Base-by-base conservation (phyloP, 2,888 invertebrate genomes). In the Drosophila mercatorum region DNA sequence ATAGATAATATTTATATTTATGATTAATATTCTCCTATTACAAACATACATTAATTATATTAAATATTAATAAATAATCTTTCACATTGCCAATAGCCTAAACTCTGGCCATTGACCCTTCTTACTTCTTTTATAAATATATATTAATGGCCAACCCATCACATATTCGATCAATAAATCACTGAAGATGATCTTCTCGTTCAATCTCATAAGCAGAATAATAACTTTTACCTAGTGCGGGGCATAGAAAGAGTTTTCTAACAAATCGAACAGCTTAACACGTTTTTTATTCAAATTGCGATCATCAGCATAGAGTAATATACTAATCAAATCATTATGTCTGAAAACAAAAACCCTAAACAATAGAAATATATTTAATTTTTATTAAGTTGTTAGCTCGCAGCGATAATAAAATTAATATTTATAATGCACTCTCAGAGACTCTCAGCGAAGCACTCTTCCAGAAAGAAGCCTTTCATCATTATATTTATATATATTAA, bases 351-450 rank as follows among this genome's bases (percentile, higher is more conserved):
- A 17, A 34, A 3, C 26, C 26, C 3, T 17, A 51, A 17, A 6
- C 51, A 51, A 51, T 51, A 36, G 51, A 51, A 51, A 51, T 36
- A 36, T 17, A 36, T 36, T 51, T 34, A 51, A 17, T 51, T 34
- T 34, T 34, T 51, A 51, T 51, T 34, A 51, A 51, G 36, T 51
- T 36, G 34, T 51, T 36, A 51, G 34, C 51, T 51, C 17, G 12
- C 51, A 34, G 34, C 51, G 12, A 4, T 22, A 17, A 22, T 36
- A 59, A 17, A 51, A 66, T 34, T 60, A 70, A 70, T 74, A 75
- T 57, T 51, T 57, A 57, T 70, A 67, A 63, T 59, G 61, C 10
- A 44, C 40, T 53, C 56, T 40, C 34, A 56, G 53, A 53, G 53
- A 26, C 14, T 53, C 53, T 53, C 51, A 40, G 53, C 26, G 53